Evolutionary conservation across 2,797 vertebrate species (phyloP).

Genomic region (Cichlasoma orientale): DNA sequence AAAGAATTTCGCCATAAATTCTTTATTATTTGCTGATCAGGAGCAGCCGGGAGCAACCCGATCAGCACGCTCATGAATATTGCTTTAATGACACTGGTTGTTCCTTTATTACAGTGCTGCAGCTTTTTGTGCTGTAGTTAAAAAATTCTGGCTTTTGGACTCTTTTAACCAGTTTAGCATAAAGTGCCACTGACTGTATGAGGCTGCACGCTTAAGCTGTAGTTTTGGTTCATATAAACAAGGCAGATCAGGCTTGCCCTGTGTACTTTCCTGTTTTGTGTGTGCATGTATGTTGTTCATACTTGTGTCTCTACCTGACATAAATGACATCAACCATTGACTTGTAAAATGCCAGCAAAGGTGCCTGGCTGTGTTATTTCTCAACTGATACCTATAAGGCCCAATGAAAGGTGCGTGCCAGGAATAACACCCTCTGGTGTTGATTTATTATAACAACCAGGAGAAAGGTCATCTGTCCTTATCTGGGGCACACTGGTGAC

Average conservation of each 20-base stretch:
- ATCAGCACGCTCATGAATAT: slow-evolving; percentile 60
- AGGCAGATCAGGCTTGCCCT: neutral
- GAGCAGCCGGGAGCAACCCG: slow-evolving; percentile 31
- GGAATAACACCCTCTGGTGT: slow-evolving; percentile 65
- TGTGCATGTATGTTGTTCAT: neutral
- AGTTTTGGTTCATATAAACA: neutral
- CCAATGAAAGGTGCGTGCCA: slow-evolving; percentile 50
- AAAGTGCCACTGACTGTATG: neutral
- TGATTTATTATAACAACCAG: slow-evolving; percentile 77
- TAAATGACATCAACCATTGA: slow-evolving; percentile 67
- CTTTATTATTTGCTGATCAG: slow-evolving; percentile 50
- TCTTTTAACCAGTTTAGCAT: slow-evolving; percentile 19
- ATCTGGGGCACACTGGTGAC: slow-evolving; percentile 71
- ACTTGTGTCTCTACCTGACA: slow-evolving; percentile 42
- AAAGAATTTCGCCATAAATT: slow-evolving; percentile 45
- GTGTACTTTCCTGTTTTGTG: neutral
- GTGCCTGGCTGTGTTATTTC: slow-evolving; percentile 62
- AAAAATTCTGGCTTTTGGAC: neutral
- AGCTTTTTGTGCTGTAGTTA: slow-evolving; percentile 22
- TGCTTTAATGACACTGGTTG: slow-evolving; percentile 40
- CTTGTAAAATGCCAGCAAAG: slow-evolving; percentile 55
- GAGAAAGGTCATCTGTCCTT: slow-evolving; percentile 81
- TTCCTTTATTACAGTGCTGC: neutral
- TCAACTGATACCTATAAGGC: slow-evolving; percentile 68
- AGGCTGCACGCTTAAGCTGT: neutral